These are phyloP conservation scores for Drosophila nigromelanica DNA, from an alignment of 1,140 invertebrate genomes.

Conservation along the genomic window DNA sequence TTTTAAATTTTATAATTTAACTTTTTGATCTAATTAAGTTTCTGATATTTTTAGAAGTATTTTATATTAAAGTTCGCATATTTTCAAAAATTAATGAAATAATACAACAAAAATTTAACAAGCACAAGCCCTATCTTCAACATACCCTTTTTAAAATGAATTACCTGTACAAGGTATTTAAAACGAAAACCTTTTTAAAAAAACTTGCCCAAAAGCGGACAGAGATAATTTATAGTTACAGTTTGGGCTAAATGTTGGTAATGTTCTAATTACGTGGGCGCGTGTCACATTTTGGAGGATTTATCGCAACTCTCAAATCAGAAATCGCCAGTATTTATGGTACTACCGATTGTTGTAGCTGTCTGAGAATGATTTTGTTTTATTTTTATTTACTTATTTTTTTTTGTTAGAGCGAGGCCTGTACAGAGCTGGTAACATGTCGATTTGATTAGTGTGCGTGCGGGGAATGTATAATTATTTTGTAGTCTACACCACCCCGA, in stretches of 20 bases:
- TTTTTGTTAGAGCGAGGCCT: slow-evolving; percentile 11
- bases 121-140: background rate
- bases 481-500: background rate
- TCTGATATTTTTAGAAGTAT: too few species aligned
- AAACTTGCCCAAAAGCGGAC: slow-evolving; percentile 34
- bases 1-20: too few species aligned
- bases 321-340: slow-evolving; percentile 58
- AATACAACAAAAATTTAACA: too few species aligned
- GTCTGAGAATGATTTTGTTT: background rate
- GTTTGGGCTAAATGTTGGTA: slow-evolving; percentile 68
- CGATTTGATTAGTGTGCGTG: slow-evolving; percentile 66
- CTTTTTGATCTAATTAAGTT: too few species aligned
- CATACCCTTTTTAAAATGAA: background rate
- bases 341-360: slow-evolving; percentile 38
- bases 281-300: slow-evolving; percentile 62
- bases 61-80: background rate
- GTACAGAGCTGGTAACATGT: slow-evolving; percentile 56
- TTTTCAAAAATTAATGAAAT: too few species aligned
- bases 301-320: slow-evolving; percentile 64
- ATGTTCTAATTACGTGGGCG: slow-evolving; percentile 81
- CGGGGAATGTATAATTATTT: slow-evolving; percentile 55
- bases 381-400: slow-evolving; percentile 5
- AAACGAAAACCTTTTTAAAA: slow-evolving; percentile 44
- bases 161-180: background rate
- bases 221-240: slow-evolving; percentile 53